Base-by-base conservation (phyloP, 2,113 vertebrate species). In the Microtus pennsylvanicus region DNA sequence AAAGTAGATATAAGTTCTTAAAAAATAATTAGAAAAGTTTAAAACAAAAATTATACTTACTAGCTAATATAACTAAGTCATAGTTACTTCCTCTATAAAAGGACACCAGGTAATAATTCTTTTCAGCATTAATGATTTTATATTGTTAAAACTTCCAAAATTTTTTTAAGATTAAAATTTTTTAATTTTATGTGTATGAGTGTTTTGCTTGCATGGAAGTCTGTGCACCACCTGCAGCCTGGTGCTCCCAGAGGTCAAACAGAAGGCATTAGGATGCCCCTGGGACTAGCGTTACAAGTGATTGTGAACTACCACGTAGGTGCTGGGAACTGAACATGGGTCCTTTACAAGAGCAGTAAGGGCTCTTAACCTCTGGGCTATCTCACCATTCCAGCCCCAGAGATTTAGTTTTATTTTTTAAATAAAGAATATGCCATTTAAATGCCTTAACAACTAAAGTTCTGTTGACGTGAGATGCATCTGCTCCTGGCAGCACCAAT, bases 1-100 rank as follows among this genome's bases (percentile, higher is more conserved):
- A 95, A 94, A 93, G 67, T 47, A 91, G 7, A 24, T 69, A 69
- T 24, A 52, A 38, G 82, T 97, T 95, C 21, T 63, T 80, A 80
- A 65, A 52, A 81, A 88, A 92, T 47, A 16, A 67, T 93, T 87
- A 78, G 3, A 52, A 83, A 81, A 72, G 45, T n/a, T 87, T 69
- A 38, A 88, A 45, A 63, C 1, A 77, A 58, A 95, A 96, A 83
- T 10, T 77, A 13, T 33, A 94, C 67, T 72, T 78, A 58, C 47
- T 65, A 50, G 30, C 6, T 92, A 72, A 80, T 65, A 24, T 90
- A 83, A n/a, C 42, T 55, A 85, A 1, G 8, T 85, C 33, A 89
- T 17, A 82, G 26, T 10, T 19, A 42, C 42, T 90, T 67, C 22
- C 12, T 81, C 69, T 89, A 58, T 75, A 94, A 92, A 93, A 80